phyloP scores from a whole-genome alignment of 2,113 vertebrate genomes.

The Sebastes fasciatus region DNA sequence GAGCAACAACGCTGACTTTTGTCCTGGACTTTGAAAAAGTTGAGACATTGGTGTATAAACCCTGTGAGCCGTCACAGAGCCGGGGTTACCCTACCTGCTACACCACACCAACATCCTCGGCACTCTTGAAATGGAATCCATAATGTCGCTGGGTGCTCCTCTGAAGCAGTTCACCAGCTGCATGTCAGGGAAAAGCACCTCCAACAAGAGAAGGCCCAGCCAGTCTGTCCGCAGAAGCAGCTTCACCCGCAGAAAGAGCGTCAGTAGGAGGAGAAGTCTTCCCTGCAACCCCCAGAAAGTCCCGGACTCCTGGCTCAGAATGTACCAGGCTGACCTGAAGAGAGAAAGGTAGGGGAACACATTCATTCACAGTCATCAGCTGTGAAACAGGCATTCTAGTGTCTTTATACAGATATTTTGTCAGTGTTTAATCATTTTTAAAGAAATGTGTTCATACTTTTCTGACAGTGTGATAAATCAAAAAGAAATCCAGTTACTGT shows the following conservation, averaged over 20 bases:
- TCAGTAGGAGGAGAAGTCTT: constrained; percentile 72
- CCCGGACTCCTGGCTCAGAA: constrained; percentile 78
- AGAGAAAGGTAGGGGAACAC: constrained; percentile 72
- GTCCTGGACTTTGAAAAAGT: background rate
- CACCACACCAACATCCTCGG: background rate
- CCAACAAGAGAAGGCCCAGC: constrained; percentile 28
- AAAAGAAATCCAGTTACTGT: background rate
- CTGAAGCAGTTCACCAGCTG: constrained; percentile 77
- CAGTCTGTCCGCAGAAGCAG: constrained; percentile 73
- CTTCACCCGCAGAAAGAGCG: constrained; percentile 72
- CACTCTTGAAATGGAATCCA: constrained; percentile 64
- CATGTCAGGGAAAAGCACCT: constrained; percentile 42
- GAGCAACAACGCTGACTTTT: background rate
- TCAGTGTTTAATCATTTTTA: background rate
- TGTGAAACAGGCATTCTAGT: background rate
- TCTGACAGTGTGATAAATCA: background rate
- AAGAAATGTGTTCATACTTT: background rate
- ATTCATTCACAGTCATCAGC: background rate
- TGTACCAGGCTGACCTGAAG: constrained; percentile 78
- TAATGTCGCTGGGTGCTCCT: constrained; percentile 71
- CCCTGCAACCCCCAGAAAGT: constrained; percentile 73
- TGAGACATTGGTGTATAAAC: background rate
- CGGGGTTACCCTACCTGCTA: background rate
- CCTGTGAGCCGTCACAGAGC: background rate
- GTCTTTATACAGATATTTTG: background rate